A percentile compares a stretch with the other conserved stretches of the same genome.
Conservation (phyloP, 2,113 vertebrate genomes). For the Lipophrys pholis region DNA sequence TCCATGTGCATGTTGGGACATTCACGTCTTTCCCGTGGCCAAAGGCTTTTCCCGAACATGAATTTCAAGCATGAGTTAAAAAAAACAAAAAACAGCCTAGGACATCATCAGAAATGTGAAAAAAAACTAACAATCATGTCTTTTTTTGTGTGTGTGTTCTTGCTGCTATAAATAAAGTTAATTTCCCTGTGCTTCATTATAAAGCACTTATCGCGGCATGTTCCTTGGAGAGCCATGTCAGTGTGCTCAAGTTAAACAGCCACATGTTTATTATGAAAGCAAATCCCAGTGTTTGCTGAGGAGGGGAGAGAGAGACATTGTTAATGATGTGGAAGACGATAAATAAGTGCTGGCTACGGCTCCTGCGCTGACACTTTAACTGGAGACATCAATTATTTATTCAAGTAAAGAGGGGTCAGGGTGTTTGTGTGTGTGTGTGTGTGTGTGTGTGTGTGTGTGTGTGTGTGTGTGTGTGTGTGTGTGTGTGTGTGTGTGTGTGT, state of each 20-base stretch:
- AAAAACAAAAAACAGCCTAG: not conserved
- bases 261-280: conserved; percentile 59
- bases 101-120: not conserved
- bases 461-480: conserved; percentile 9
- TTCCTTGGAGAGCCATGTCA: conserved; percentile 43
- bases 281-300: conserved; percentile 49
- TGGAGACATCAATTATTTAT: conserved; percentile 75
- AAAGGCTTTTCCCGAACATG: too few relatives aligned
- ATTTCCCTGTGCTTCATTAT: conserved; percentile 30
- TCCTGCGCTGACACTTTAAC: conserved; percentile 69
- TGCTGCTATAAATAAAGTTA: conserved; percentile 17
- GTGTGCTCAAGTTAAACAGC: conserved; percentile 46
- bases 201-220: conserved; percentile 6
- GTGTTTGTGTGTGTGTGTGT: conserved; percentile 18
- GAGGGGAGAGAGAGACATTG: conserved; percentile 34
- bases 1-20: too few relatives aligned
- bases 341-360: conserved; percentile 55
- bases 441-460: conserved; percentile 12
- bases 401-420: conserved; percentile 52
- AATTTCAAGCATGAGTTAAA: not conserved
- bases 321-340: conserved; percentile 62
- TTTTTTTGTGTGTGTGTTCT: not conserved
- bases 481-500: conserved; percentile 12
- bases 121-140: not conserved
- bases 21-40: too few relatives aligned